Evolutionary conservation across 2,797 vertebrate species (phyloP), one percentile per base, ranked within the genome.

Genomic region (Sebastes iracundus): DNA sequence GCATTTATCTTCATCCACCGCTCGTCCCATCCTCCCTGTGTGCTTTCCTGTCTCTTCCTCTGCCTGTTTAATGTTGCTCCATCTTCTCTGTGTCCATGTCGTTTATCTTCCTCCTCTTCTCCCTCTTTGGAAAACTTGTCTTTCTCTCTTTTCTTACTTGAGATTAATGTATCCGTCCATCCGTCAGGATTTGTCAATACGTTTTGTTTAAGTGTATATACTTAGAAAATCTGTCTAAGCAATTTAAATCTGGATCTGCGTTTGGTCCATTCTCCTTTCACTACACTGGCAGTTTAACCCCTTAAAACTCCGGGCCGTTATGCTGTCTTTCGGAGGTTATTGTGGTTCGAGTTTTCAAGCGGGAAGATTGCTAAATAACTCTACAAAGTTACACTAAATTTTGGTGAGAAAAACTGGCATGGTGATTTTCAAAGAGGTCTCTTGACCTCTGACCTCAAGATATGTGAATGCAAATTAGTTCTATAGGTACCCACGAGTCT

Each of bases 1-100:
- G 1, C 80, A 93, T 93, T 87, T 88, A 88, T 93, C 91, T 90
- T 92, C 68, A 87, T 92, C 84, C 77, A 14, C 63, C 42, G 58
- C 82, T 81, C 68, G 8, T 79, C 81, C 75, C 72, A 66, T 77
- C 87, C 80, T 89, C 74, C 66, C 84, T 70, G 46, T 81, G 58
- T 77, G 62, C 72, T 74, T 83, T 82, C 83, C 74, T 76, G 66
- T 84, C 65, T 81, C 59, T 81, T 69, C 61, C 61, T 79, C 56
- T 80, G 60, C 64, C 72, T 63, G 25, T 89, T 92, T 89, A 84
- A 85, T 90, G 86, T 85, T 77, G 67, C 69, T 89, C 76, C 65
- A 69, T 85, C 73, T 79, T 62, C 68, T 73, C 46, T 49, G 56
- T 77, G 56, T 77, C 38, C 58, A 46, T 20, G 42, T 82, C 65